Conservation (phyloP, 2,888 invertebrate species). For the Clepsis dumicolana region DNA sequence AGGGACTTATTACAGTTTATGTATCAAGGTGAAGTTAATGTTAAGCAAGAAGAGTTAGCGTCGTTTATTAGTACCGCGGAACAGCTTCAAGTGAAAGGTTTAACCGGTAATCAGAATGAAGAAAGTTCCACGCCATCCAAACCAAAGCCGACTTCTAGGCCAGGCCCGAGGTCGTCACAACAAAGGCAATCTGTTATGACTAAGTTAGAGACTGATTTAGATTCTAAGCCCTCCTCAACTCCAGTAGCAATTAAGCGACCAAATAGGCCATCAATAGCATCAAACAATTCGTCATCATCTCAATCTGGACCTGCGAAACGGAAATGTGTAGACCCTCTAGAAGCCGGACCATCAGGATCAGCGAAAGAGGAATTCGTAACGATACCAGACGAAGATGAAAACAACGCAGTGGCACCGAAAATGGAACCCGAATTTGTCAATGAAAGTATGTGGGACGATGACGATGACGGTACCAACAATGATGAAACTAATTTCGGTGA, state of each 20-base stretch:
- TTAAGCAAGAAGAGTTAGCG: constrained; percentile 90
- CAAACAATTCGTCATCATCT: constrained; percentile 86
- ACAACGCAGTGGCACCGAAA: constrained; percentile 87
- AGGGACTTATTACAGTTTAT: constrained; percentile 90
- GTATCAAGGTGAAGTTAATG: constrained; percentile 91
- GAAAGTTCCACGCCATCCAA: constrained; percentile 86
- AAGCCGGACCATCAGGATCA: constrained; percentile 86
- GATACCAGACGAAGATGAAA: constrained; percentile 84
- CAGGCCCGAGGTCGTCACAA: constrained; percentile 89
- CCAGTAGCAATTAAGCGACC: constrained; percentile 88
- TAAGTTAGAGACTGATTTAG: constrained; percentile 87
- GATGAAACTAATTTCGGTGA: constrained; percentile 88
- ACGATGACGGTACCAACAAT: constrained; percentile 87
- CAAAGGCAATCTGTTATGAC: constrained; percentile 88
- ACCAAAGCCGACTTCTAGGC: constrained; percentile 86
- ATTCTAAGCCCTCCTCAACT: constrained; percentile 88
- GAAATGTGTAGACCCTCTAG: constrained; percentile 87
- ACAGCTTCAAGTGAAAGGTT: constrained; percentile 90
- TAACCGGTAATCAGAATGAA: constrained; percentile 88
- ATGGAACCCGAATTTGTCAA: constrained; percentile 89
- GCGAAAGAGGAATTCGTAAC: constrained; percentile 84
- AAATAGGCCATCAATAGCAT: constrained; percentile 88
- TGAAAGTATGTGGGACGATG: constrained; percentile 86
- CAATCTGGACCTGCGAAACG: constrained; percentile 86
- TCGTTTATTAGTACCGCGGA: constrained; percentile 91